Percentiles rank a stretch among this genome's conserved stretches.
Evolutionary conservation across 2,113 vertebrate genomes (phyloP).

Genomic region (Chelonoidis abingdonii): DNA sequence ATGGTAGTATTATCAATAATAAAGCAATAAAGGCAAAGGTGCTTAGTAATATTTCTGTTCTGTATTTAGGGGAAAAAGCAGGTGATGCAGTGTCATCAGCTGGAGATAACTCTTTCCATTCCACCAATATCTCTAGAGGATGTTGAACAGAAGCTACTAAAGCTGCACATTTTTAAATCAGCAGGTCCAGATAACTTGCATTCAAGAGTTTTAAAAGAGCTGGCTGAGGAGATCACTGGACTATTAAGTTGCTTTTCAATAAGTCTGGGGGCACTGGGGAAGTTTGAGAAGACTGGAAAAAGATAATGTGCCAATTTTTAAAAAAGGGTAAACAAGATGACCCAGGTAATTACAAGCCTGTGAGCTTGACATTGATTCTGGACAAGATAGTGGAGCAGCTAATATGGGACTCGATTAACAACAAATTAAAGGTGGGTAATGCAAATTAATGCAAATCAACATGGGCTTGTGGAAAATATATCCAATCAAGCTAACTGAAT

Average conservation of each 20-base stretch:
- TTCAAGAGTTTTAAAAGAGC: background rate
- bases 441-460: no score
- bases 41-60: background rate
- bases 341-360: no score
- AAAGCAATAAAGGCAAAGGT: background rate
- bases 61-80: background rate
- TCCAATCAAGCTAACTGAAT: no score
- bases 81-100: background rate
- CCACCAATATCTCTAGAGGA: background rate
- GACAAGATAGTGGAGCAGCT: no score
- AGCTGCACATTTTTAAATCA: background rate
- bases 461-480: no score
- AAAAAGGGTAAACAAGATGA: no score
- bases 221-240: background rate
- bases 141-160: background rate
- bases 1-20: background rate
- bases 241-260: background rate
- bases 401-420: no score
- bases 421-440: no score
- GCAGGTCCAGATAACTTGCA: background rate
- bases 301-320: no score
- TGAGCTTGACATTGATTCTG: no score
- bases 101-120: background rate
- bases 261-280: background rate
- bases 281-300: no score